Base-by-base conservation (phyloP, 2,888 invertebrate species). In the Octonoba sinensis region DNA sequence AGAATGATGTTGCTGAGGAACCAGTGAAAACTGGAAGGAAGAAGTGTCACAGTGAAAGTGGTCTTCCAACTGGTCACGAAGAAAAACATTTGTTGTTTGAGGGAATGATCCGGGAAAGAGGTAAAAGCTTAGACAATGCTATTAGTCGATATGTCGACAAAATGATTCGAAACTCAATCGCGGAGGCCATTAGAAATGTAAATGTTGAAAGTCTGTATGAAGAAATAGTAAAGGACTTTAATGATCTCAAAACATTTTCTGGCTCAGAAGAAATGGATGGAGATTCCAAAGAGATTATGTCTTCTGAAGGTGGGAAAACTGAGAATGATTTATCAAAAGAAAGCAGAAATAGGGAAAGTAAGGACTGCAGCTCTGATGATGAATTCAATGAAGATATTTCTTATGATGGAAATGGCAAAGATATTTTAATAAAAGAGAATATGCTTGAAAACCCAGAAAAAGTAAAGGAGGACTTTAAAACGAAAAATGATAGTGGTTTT, bases 21-120 rank as follows among this genome's bases (percentile, higher is more conserved):
- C 8, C 36, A 4, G 44, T n/a, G 3, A 24, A 44, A 27, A 36
- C 12, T 8, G 20, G 71, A 3, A 44, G 79, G 8, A 66, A 69
- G 6, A 81, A 73, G 15, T 73, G 60, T 18, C 66, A 49, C 13
- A 81, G 79, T 47, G 76, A 76, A 49, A 70, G 76, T 8, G 57
- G 27, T 3, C 47, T 36, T 4, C 22, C 18, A 13, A 54, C 12
- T 36, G 6, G 36, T 36, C 8, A 36, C 36, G 8, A 36, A 8
- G 36, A 36, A 11, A 36, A 36, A 36, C 1, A 6, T 36, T 8
- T 36, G 36, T 36, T 36, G 36, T n/a, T n/a, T n/a, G 36, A 36
- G 36, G 36, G 36, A 36, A 36, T 36, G 8, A 36, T 36, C 8
- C 36, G 36, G 1, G 6, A 36, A 36, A 36, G 36, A 36, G 36